Conservation (phyloP, 2,113 vertebrate genomes). For the Azemiops feae region DNA sequence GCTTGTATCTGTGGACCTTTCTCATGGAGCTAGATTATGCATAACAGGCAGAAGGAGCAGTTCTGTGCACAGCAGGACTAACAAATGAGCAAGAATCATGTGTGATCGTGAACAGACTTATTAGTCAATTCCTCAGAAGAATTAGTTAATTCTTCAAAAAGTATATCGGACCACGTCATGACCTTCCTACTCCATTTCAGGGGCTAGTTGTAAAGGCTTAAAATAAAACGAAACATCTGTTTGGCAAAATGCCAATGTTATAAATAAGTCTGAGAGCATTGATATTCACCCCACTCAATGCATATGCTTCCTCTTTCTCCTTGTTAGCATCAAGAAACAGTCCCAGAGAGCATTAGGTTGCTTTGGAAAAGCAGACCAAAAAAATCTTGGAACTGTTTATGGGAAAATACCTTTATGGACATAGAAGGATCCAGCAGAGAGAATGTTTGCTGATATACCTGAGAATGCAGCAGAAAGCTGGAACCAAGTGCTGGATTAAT, state of each 20-base stretch:
- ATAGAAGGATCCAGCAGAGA: conserved; percentile 28
- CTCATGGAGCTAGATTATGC: background rate
- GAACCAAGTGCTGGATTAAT: background rate
- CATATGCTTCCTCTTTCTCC: conserved; percentile 51
- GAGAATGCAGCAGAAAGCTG: conserved; percentile 29
- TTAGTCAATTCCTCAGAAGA: background rate
- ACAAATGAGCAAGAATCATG: background rate
- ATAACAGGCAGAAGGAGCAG: background rate
- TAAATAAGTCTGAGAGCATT: conserved; percentile 66
- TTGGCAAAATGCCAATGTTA: conserved; percentile 71
- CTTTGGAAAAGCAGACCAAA: background rate
- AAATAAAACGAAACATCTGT: conserved; percentile 79
- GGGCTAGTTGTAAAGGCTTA: conserved; percentile 64
- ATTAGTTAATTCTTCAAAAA: background rate
- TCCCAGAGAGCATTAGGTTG: background rate
- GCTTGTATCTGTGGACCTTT: background rate
- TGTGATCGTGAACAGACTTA: background rate
- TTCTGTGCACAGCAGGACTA: background rate
- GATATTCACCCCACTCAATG: conserved; percentile 32
- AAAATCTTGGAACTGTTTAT: conserved; percentile 55
- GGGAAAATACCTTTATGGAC: conserved; percentile 62
- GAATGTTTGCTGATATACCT: background rate
- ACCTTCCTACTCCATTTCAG: background rate
- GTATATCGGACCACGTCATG: conserved; percentile 21
- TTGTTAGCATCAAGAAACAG: conserved; percentile 9